phyloP scores from a whole-genome alignment of 2,888 invertebrate genomes.

The Eupithecia inturbata region DNA sequence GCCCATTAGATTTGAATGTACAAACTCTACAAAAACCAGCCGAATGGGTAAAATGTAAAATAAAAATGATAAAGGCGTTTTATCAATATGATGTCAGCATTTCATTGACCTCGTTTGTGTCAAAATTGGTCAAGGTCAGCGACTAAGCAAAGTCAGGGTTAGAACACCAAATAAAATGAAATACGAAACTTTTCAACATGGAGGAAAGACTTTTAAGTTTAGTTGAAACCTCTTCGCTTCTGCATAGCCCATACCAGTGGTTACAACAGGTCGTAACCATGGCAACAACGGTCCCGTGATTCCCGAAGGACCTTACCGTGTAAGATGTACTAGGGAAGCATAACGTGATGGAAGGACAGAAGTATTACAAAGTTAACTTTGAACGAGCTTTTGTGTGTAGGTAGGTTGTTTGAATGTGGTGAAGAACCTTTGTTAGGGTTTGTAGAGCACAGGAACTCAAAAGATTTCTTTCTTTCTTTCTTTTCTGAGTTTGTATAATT shows the following conservation, averaged over 20 bases:
- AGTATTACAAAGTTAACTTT: constrained; percentile 8
- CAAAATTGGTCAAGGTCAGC: background rate
- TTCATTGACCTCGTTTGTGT: background rate
- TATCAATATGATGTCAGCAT: background rate
- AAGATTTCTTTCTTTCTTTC: background rate
- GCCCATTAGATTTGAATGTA: constrained; percentile 19
- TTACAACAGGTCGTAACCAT: constrained; percentile 43
- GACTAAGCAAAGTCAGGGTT: background rate
- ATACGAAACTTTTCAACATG: background rate
- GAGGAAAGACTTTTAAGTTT: background rate
- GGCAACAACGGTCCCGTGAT: constrained; percentile 46
- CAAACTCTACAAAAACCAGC: background rate
- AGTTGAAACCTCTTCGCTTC: background rate
- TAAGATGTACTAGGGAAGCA: constrained; percentile 72
- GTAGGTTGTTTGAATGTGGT: background rate
- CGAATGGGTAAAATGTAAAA: background rate
- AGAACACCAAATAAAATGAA: background rate
- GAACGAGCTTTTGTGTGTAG: constrained; percentile 4
- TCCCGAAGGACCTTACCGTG: constrained; percentile 73
- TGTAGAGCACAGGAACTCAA: background rate
- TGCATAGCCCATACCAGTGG: constrained; percentile 14
- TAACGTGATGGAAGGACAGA: constrained; percentile 47
- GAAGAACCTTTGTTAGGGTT: background rate
- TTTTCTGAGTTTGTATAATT: no score
- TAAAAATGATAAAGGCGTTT: background rate